A percentile compares a stretch with the other conserved stretches of the same genome.
phyloP scores from a whole-genome alignment of 2,888 invertebrate species.

The Agrochola macilenta region DNA sequence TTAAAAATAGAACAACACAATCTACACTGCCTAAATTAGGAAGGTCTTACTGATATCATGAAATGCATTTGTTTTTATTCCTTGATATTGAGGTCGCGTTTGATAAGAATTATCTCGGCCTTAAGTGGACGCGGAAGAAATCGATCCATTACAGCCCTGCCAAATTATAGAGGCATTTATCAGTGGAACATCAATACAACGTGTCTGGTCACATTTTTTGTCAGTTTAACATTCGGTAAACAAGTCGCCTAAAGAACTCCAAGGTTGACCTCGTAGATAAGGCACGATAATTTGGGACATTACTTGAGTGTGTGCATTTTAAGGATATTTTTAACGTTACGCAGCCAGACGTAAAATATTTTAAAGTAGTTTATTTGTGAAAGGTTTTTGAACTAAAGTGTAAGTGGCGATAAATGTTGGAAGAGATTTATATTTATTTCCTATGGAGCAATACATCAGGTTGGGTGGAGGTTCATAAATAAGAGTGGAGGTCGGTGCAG shows the following conservation, averaged over 20 bases:
- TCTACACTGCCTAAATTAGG: conserved; percentile 69
- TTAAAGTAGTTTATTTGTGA: conserved; percentile 36
- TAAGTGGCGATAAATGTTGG: conserved; percentile 39
- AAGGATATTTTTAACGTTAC: conserved; percentile 74
- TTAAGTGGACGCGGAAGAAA: conserved; percentile 85
- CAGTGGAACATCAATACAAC: conserved; percentile 50
- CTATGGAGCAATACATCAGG: conserved; percentile 51
- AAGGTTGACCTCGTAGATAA: conserved; percentile 89
- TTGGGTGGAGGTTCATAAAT: conserved; percentile 70
- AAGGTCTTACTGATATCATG: conserved; percentile 80
- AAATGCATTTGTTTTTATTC: conserved; percentile 80
- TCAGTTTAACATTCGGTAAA: conserved; percentile 81
- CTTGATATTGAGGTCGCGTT: conserved; percentile 77
- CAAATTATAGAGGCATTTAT: conserved; percentile 75
- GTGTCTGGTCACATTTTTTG: conserved; percentile 75
- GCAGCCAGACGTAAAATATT: conserved; percentile 44
- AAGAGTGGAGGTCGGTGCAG: conserved; percentile 73
- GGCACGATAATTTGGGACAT: conserved; percentile 86
- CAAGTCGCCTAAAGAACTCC: conserved; percentile 84
- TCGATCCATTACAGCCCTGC: conserved; percentile 76
- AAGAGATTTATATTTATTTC: conserved; percentile 39
- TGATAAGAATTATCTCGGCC: conserved; percentile 84
- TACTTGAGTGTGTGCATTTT: conserved; percentile 74
- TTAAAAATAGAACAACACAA: conserved; percentile 46
- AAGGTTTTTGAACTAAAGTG: conserved; percentile 49